Evolutionary conservation across 92 coral and sea anemone genomes (phyloP).

Genomic region (Bergia puertoricense): DNA sequence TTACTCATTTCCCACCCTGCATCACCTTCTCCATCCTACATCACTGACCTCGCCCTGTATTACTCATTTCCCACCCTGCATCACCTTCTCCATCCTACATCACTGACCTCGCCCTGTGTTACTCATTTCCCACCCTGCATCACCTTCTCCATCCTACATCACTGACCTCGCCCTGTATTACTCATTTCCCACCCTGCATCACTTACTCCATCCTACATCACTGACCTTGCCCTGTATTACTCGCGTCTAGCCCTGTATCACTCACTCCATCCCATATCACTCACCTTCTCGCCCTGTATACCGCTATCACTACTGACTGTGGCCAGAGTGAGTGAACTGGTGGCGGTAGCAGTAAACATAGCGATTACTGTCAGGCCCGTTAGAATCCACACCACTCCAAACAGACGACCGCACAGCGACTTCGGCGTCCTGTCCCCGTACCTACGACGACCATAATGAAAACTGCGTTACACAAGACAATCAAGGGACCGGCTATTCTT

Average conservation of each 20-base stretch:
- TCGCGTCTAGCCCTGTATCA: constrained; percentile 55
- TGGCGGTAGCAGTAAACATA: constrained; percentile 78
- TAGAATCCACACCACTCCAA: constrained; percentile 80
- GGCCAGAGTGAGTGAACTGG: constrained; percentile 58
- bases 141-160: constrained; percentile 4
- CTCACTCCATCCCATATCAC: constrained; percentile 16
- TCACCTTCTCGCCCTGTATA: constrained; percentile 60
- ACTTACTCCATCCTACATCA: constrained; percentile 25
- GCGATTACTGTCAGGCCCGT: constrained; percentile 74
- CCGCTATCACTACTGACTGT: constrained; percentile 37
- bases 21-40: constrained; percentile 49
- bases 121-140: constrained; percentile 55
- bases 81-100: constrained; percentile 35
- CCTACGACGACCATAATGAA: constrained; percentile 17
- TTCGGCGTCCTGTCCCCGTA: constrained; percentile 90
- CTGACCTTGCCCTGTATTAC: constrained; percentile 18
- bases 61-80: constrained; percentile 58
- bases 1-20: not conserved
- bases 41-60: constrained; percentile 2
- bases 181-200: not conserved
- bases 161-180: not conserved
- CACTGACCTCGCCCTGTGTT: constrained; percentile 7
- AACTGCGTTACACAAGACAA: not conserved
- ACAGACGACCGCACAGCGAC: constrained; percentile 76
- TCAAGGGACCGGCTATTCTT: too few relatives aligned